Base-by-base conservation (phyloP, 2,797 vertebrate genomes). In the Typhlichthys subterraneus region DNA sequence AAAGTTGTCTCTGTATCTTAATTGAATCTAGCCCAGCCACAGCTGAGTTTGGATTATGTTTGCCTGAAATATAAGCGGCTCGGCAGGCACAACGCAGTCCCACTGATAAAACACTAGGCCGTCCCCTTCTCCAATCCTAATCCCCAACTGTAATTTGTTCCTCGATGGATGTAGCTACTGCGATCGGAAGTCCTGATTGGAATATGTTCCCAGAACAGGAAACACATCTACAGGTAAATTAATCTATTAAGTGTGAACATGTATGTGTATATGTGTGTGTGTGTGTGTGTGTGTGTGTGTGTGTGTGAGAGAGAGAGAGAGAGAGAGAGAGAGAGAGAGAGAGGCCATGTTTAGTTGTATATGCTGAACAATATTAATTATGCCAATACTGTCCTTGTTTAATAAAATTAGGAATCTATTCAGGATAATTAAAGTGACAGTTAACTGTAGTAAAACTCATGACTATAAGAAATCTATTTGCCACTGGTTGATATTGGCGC, bases 1-100 rank as follows among this genome's bases (percentile, higher is more conserved):
- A 93, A 91, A 93, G 91, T 92, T 92, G 89, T 91, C 87, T 87
- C 87, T 85, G 89, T 93, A 93, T 93, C 92, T 93, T 93, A 93
- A 93, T 93, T 93, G 92, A 93, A 93, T 93, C 92, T 93, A 88
- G 85, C 86, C 90, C 89, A 80, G 89, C 89, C 77, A 87, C 87
- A 87, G 85, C 89, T 55, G 84, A 91, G 91, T 92, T 90, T 92
- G 91, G 92, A 91, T 93, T 93, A 92, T 92, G 91, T 93, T 93
- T 93, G 93, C 92, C 91, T 93, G 91, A 93, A 93, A 93, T 92
- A 92, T 93, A 92, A 92, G 90, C 88, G 75, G 87, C 88, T 90
- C 85, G 45, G 81, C 82, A 85, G 88, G 88, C 91, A 90, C 73
- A 83, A 89, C 75, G 53, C 19, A 19, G 19, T 29, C 85, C 67